phyloP scores from a whole-genome alignment of 2,113 vertebrate species.

The Rutilus rutilus region DNA sequence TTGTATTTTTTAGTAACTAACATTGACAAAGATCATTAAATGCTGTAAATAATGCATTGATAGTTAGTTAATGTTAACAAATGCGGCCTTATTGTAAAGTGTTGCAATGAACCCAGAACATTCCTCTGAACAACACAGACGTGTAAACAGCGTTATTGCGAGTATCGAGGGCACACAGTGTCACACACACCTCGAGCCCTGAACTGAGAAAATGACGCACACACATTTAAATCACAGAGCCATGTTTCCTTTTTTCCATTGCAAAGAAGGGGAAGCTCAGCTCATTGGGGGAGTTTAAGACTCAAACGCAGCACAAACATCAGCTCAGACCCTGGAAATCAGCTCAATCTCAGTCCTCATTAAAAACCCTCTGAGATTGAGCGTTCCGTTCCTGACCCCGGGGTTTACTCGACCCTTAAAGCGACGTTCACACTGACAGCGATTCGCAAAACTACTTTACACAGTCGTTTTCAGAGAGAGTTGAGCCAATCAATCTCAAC shows the following conservation, averaged over 20 bases:
- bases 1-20: too few species aligned
- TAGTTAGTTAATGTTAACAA: too few species aligned
- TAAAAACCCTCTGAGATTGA: not conserved
- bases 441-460: not conserved
- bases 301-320: not conserved
- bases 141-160: slow-evolving; percentile 2
- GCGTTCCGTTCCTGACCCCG: not conserved
- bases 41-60: too few species aligned
- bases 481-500: too few species aligned
- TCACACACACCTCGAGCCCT: not conserved
- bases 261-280: not conserved
- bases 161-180: not conserved
- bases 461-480: too few species aligned
- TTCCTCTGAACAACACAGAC: not conserved
- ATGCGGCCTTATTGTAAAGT: too few species aligned
- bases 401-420: not conserved
- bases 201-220: not conserved
- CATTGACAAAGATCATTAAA: too few species aligned
- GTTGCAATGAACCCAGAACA: not conserved
- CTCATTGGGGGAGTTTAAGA: not conserved
- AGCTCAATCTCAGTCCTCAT: not conserved
- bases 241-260: not conserved
- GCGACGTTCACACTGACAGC: not conserved
- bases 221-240: slow-evolving; percentile 8
- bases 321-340: not conserved